phyloP scores from a whole-genome alignment of 2,113 vertebrate species.

The Archilochus colubris region DNA sequence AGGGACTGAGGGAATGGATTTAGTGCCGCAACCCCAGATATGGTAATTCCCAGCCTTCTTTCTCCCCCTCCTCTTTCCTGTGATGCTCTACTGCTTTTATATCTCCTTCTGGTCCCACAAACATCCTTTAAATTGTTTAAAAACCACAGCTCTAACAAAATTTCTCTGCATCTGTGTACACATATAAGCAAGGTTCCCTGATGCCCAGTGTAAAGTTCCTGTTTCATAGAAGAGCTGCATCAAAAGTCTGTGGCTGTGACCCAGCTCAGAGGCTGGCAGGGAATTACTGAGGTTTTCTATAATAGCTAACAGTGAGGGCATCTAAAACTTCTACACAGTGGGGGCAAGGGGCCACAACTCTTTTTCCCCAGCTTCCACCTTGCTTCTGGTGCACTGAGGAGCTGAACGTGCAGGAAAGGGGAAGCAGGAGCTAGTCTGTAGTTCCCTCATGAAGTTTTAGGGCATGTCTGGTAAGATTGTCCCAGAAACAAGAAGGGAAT shows the following conservation, averaged over 20 bases:
- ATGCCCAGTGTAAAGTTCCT: background rate
- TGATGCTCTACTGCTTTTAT: background rate
- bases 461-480: background rate
- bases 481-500: conserved; percentile 1
- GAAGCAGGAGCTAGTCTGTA: background rate
- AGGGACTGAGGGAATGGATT: background rate
- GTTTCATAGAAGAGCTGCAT: background rate
- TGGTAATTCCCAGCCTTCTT: background rate
- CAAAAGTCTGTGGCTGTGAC: background rate
- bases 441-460: conserved; percentile 29
- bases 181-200: background rate
- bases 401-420: fast-evolving
- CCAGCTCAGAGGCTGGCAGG: background rate
- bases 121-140: background rate
- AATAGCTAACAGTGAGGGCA: background rate
- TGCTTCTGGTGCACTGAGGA: background rate
- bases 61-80: background rate
- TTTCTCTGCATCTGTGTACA: background rate
- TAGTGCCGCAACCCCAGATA: background rate
- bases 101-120: background rate
- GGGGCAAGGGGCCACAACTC: fast-evolving
- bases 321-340: fast-evolving
- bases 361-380: background rate
- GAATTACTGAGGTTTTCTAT: background rate
- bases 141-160: background rate